Base-by-base conservation (phyloP, 2,888 invertebrate genomes). In the Eupithecia pulchellata region DNA sequence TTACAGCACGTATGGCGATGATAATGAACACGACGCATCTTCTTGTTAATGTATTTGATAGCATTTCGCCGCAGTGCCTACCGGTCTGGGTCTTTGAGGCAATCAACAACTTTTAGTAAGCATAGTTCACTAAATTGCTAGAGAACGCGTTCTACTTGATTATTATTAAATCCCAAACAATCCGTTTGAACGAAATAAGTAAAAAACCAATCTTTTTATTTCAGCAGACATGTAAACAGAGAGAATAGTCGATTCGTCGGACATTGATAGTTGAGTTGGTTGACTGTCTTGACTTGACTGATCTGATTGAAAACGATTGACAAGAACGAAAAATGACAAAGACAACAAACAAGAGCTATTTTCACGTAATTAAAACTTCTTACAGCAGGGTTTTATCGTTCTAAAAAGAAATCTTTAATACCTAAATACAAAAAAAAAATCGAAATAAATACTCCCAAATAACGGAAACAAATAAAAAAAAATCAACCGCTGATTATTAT, bases 51-150 rank as follows among this genome's bases (percentile, higher is more conserved):
- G 81, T 74, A 82, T 83, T 86, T 80, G 79, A 75, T 81, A 84
- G 77, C 92, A 91, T 91, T 84, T 87, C 85, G 86, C 73, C 79
- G 80, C 86, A 87, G 85, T 47, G 42, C 65, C 47, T 55, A 65
- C 68, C 63, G 68, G 72, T 68, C 62, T 58, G 66, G 20, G 29
- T 69, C 61, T 52, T 62, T 64, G 61, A 60, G 25, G 27, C 66
- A 68, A 69, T 75, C 69, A 75, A 72, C 66, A 73, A 72, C 52
- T 72, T 52, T 25, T 25, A 52, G 4, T 11, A 11, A 9, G 42
- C 42, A 47, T 47, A 47, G 1, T 47, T 25, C 13, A 52, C 52
- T 25, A 52, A 11, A 52, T 52, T 13, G 11, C 4, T 25, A 52
- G 11, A 47, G 20, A 20, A 20, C 42, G 42, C 20, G 52, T 52